Evolutionary conservation across 1,140 invertebrate genomes (phyloP), one percentile per base, ranked within the genome.

Genomic region (Diachasmimorpha longicaudata): DNA sequence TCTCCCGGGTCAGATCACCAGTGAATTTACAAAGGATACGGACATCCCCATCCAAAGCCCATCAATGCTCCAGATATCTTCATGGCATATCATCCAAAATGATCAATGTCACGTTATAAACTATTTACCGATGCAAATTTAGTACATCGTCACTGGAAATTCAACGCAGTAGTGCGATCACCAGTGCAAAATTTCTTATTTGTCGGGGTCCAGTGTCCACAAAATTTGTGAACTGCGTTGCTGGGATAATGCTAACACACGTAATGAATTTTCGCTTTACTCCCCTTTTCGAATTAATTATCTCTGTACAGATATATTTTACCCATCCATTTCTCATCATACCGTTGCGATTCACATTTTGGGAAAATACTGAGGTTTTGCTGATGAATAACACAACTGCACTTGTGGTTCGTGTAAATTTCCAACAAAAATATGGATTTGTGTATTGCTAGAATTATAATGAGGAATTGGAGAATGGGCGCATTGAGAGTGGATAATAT

Each of bases 61-160:
- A 25, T 63, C 58, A 63, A 63, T 63, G 23, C 25, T 31, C 23
- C 58, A 19, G 58, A 25, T 63, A 0, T 63, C 9, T 13, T 25
- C 5, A 52, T 63, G 25, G 58, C 23, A 79, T 83, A 80, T 80
- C 75, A 39, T 55, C 55, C 69, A 70, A 71, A 77, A 80, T 83
- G 79, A 82, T 25, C 73, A 77, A 44, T 48, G 68, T 70, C 74
- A 69, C 52, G 74, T 48, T 66, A 71, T 48, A 52, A 76, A 71
- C 48, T 76, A 78, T 76, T 78, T 74, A 74, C 70, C 69, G 67
- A 44, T 46, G 39, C 16, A 55, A 11, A 36, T 25, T 76, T 25
- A 44, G 31, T 74, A 58, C 37, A 39, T 76, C 46, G 76, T 74
- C 66, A 76, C 37, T 55, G 31, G 16, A 25, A 63, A 31, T 6